Percentiles rank a stretch among this genome's conserved stretches.
Evolutionary conservation across 2,888 invertebrate genomes (phyloP).

Genomic region (Baccha elongata): DNA sequence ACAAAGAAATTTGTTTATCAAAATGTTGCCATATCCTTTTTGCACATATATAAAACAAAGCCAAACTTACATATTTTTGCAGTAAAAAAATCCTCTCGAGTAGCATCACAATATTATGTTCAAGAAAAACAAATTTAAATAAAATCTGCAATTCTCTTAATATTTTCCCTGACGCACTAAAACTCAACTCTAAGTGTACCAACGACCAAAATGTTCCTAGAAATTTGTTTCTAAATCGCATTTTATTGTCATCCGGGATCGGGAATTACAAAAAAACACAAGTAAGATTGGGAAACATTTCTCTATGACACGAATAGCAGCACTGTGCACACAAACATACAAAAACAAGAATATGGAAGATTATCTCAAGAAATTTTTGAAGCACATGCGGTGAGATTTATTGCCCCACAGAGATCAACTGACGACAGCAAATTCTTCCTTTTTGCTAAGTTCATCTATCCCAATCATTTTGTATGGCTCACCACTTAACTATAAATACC

Average conservation of each 20-base stretch:
- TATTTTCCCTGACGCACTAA: slow-evolving; percentile 40
- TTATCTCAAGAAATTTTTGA: slow-evolving; percentile 19
- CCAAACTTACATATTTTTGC: neutral
- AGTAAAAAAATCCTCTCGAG: slow-evolving; percentile 21
- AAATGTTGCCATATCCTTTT: neutral
- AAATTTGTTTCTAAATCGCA: slow-evolving; percentile 57
- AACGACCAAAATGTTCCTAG: slow-evolving; percentile 30
- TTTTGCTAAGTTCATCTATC: slow-evolving; percentile 24
- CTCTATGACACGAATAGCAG: neutral
- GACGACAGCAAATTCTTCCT: slow-evolving; percentile 42
- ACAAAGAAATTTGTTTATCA: neutral
- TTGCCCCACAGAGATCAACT: slow-evolving; percentile 60
- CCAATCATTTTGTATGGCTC: slow-evolving; percentile 41
- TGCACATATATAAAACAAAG: neutral
- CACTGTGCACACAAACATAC: slow-evolving; percentile 20
- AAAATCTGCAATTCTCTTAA: slow-evolving; percentile 58
- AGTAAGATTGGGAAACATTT: neutral
- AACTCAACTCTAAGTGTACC: slow-evolving; percentile 17
- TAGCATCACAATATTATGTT: slow-evolving; percentile 20
- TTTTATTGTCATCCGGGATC: slow-evolving; percentile 64
- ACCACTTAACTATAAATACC: slow-evolving; percentile 55
- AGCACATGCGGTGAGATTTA: slow-evolving; percentile 65
- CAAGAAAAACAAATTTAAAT: slow-evolving; percentile 62
- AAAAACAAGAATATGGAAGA: slow-evolving; percentile 17
- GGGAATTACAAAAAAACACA: slow-evolving; percentile 23